These are phyloP conservation scores for Pangasius larnaudii DNA, from an alignment of 2,797 vertebrate species.

Conservation along the genomic window DNA sequence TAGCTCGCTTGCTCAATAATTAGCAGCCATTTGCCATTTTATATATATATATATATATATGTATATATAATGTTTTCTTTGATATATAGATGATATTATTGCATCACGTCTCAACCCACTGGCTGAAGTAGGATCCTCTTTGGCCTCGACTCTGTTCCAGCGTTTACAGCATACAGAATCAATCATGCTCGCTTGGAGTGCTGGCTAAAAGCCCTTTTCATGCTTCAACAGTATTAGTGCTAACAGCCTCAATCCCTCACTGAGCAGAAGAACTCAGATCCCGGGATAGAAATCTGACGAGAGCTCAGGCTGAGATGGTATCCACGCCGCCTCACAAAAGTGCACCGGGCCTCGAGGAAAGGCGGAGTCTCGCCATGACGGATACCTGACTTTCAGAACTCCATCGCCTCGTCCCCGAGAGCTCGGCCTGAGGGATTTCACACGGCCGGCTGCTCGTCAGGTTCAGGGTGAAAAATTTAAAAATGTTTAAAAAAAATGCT, in stretches of 20 bases:
- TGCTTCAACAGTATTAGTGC: slow-evolving; percentile 46
- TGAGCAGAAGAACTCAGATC: slow-evolving; percentile 29
- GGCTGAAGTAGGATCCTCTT: not conserved
- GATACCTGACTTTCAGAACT: slow-evolving; percentile 44
- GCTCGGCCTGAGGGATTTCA: slow-evolving; percentile 47
- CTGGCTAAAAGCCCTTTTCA: slow-evolving; percentile 54
- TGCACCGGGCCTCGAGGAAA: slow-evolving; percentile 41
- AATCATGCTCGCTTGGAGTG: slow-evolving; percentile 28
- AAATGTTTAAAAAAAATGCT: not conserved
- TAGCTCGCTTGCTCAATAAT: not conserved
- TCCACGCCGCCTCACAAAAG: slow-evolving; percentile 47
- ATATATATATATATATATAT: not conserved
- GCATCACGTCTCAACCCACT: not conserved
- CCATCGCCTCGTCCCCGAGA: slow-evolving; percentile 47
- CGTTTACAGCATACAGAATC: slow-evolving; percentile 31
- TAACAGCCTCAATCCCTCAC: slow-evolving; percentile 50
- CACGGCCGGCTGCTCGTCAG: slow-evolving; percentile 21
- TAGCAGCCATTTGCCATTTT: not conserved
- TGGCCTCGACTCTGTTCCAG: slow-evolving; percentile 23
- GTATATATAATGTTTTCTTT: not conserved
- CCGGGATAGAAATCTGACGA: slow-evolving; percentile 22
- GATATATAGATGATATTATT: not conserved
- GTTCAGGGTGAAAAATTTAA: slow-evolving; percentile 24
- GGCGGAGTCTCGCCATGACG: slow-evolving; percentile 33
- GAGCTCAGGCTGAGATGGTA: slow-evolving; percentile 52